These are phyloP conservation scores for Alligator sinensis DNA, from an alignment of 2,113 vertebrate genomes.

Conservation along the genomic window DNA sequence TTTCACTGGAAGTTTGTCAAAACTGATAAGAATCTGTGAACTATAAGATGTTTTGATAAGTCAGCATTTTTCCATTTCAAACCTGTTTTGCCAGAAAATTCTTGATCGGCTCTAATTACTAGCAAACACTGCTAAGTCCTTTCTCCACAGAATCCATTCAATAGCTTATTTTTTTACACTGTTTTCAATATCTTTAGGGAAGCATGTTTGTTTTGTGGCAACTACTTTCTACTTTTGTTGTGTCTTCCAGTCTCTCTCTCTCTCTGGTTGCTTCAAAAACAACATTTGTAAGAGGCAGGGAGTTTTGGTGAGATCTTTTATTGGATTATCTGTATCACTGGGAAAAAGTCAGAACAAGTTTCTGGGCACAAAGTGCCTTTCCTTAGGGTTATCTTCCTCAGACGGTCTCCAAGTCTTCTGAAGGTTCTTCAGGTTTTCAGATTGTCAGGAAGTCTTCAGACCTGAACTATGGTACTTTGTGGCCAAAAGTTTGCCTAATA, in stretches of 20 bases:
- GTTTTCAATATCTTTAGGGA: neutral
- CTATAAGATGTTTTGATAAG: neutral
- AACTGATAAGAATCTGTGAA: neutral
- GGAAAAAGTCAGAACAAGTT: too few species aligned
- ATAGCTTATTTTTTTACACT: too few species aligned
- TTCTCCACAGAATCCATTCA: neutral
- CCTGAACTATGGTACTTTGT: too few species aligned
- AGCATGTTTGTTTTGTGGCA: neutral
- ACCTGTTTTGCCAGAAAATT: neutral
- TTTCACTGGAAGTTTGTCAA: neutral
- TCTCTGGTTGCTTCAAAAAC: neutral
- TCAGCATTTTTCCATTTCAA: neutral
- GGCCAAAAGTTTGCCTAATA: too few species aligned
- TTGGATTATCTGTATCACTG: too few species aligned
- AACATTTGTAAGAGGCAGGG: too few species aligned
- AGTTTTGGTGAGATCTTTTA: too few species aligned
- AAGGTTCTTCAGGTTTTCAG: too few species aligned
- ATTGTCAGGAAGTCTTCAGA: too few species aligned
- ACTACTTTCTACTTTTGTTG: neutral
- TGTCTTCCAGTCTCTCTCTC: neutral
- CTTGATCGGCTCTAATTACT: neutral
- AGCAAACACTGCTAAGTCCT: fast-evolving
- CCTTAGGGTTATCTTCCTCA: too few species aligned
- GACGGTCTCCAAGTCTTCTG: too few species aligned
- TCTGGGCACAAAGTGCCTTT: too few species aligned